phyloP scores from a whole-genome alignment of 2,888 invertebrate genomes.

The Lottia scabra region DNA sequence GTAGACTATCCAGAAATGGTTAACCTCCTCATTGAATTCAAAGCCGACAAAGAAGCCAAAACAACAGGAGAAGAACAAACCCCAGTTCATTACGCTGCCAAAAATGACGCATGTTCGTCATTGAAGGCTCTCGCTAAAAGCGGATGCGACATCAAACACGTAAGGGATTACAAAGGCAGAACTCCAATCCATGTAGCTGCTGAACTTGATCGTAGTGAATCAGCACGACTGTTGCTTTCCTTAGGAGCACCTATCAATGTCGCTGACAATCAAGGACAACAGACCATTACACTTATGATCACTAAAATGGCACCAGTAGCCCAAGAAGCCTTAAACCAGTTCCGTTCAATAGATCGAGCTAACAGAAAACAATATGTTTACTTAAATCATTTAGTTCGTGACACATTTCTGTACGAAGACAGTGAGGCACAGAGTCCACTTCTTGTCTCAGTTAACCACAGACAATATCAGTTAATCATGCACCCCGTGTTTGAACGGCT shows the following conservation, averaged over 20 bases:
- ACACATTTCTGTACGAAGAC: constrained; percentile 37
- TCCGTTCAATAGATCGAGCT: constrained; percentile 62
- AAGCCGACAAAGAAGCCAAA: constrained; percentile 60
- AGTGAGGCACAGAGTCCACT: constrained; percentile 21
- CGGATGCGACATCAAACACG: constrained; percentile 54
- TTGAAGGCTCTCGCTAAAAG: constrained; percentile 58
- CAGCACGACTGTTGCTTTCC: constrained; percentile 59
- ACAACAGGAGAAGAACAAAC: constrained; percentile 64
- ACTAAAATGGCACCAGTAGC: constrained; percentile 68
- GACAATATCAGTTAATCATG: constrained; percentile 59
- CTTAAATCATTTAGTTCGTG: constrained; percentile 56
- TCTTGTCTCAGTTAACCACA: constrained; percentile 55
- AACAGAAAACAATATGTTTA: constrained; percentile 64
- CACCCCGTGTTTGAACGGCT: constrained; percentile 49
- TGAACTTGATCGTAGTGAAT: constrained; percentile 67
- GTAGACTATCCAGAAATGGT: constrained; percentile 66
- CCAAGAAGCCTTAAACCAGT: constrained; percentile 60
- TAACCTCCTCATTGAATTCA: constrained; percentile 53
- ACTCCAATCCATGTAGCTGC: constrained; percentile 68
- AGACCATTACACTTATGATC: constrained; percentile 66
- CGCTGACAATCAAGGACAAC: constrained; percentile 56
- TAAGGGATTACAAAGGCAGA: constrained; percentile 62
- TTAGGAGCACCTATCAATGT: constrained; percentile 58
- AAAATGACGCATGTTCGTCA: constrained; percentile 61
- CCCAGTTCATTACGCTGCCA: constrained; percentile 66